Evolutionary conservation across 2,888 invertebrate species (phyloP), one percentile per base, ranked within the genome.

Genomic region (Norana najaformis): DNA sequence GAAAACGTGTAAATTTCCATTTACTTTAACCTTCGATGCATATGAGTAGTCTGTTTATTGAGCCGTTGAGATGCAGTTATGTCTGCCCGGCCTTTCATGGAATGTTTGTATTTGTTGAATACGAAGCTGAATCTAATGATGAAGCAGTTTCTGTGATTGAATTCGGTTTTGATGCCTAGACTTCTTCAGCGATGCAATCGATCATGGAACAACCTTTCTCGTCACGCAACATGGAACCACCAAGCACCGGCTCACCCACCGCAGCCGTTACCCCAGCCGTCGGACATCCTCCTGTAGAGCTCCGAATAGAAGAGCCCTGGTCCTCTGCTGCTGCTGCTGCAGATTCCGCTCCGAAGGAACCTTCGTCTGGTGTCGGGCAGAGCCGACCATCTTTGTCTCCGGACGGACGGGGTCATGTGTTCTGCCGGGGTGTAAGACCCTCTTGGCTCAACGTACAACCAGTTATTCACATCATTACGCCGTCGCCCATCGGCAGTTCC

Each of bases 371-470:
- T 23, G 53, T 11, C 2, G 23, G 69, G 30, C 69, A 69, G 69
- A 69, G 69, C n/a, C 69, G 69, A 30, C n/a, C 69, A n/a, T n/a
- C n/a, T 0, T 3, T 16, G 30, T 30, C n/a, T n/a, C n/a, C 69
- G 69, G 69, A 69, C n/a, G 85, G 35, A 83, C 34, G 35, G 35
- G 85, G 36, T 36, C 18, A 85, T 35, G 35, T 85, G n/a, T 85
- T 37, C 85, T 35, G 37, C 20, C 85, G 85, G 85, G 85, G 85
- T 20, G 37, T 36, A 0, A 85, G 85, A 85, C 85, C 85, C 36
- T 85, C 85, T 18, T 85, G 85, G 85, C 85, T 85, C 85, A 37
- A 85, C 85, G 85, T 85, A 4, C 35, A 35, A 35, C 85, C 85
- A 11, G 16, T 85, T 35, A 85, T 85, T n/a, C 85, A 85, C 85